phyloP scores from a whole-genome alignment of 2,888 invertebrate species.

The Dicycla oo region DNA sequence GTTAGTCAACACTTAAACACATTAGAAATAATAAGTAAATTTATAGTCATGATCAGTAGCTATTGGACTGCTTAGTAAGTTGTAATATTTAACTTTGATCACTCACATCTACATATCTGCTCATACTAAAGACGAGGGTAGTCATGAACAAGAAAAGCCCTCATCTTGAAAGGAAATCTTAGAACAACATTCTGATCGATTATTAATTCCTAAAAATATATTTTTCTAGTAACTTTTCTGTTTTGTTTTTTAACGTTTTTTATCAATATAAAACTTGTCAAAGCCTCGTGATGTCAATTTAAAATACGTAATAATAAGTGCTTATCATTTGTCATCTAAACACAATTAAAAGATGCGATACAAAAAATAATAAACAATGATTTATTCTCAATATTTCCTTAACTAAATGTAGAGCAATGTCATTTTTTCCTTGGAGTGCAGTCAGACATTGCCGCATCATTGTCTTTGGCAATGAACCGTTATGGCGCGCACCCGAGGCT shows the following conservation, averaged over 20 bases:
- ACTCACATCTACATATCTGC: neutral
- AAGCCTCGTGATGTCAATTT: neutral
- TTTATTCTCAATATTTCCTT: slow-evolving; percentile 18
- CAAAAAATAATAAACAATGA: slow-evolving; percentile 16
- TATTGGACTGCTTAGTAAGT: neutral
- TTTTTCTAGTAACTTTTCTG: neutral
- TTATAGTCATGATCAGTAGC: neutral
- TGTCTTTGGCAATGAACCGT: slow-evolving; percentile 64
- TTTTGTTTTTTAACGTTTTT: too few relatives aligned
- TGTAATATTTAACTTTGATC: neutral
- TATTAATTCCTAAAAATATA: neutral
- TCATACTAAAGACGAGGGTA: too few relatives aligned
- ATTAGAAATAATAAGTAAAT: slow-evolving; percentile 6
- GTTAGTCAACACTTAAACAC: neutral
- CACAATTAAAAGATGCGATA: too few relatives aligned
- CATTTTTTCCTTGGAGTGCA: slow-evolving; percentile 45
- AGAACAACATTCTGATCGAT: neutral
- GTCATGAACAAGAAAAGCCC: neutral
- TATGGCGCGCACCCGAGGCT: slow-evolving; percentile 38
- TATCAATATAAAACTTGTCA: too few relatives aligned
- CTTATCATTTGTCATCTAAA: neutral
- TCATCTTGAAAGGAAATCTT: neutral
- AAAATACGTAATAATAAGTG: neutral
- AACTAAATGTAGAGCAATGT: slow-evolving; percentile 39
- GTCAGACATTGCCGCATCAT: slow-evolving; percentile 42